Base-by-base conservation (phyloP, 2,797 vertebrate species). In the Chaetodon trifasciatus region DNA sequence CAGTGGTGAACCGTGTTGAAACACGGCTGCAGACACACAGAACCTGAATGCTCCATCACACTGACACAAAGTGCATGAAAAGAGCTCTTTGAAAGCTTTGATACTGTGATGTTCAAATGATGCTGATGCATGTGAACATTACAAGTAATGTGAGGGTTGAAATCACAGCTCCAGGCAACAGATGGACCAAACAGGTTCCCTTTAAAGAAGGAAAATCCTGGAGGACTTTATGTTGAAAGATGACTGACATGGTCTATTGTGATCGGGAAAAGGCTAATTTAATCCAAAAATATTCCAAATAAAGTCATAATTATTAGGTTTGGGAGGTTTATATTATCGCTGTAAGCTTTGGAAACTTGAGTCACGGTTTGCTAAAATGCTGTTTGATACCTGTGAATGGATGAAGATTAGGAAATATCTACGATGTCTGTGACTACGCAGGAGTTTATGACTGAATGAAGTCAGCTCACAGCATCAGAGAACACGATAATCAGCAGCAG, bases 41-140 rank as follows among this genome's bases (percentile, higher is more conserved):
- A 67, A 63, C 37, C 24, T 19, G 3, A 61, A 46, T 28, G 60
- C 66, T 74, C 58, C 32, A 19, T 8, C 61, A n/a, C 23, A 66
- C 49, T 24, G 11, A 70, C 7, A 32, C 5, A 15, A 28, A 35
- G 10, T 3, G 7, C 28, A n/a, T 15, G 13, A 46, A 10, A 39
- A 63, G n/a, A 19, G 1, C 3, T 35, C 23, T 7, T 8, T 13
- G 23, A 28, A 2, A 17, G n/a, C 4, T 46, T 47, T 47, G 23
- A 32, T 5, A 17, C 39, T n/a, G 39, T 60, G 35, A 13, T 21
- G 28, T 58, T 12, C 6, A 63, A 44, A 28, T 17, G 40, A 28
- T 17, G 40, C 15, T 40, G 21, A n/a, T 6, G 42, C 23, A 28
- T 49, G 63, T 65, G 39, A 53, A 35, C 55, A 57, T 9, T 57